These are phyloP conservation scores for Alectoris magna DNA, from an alignment of 2,797 vertebrate genomes.

Conservation along the genomic window DNA sequence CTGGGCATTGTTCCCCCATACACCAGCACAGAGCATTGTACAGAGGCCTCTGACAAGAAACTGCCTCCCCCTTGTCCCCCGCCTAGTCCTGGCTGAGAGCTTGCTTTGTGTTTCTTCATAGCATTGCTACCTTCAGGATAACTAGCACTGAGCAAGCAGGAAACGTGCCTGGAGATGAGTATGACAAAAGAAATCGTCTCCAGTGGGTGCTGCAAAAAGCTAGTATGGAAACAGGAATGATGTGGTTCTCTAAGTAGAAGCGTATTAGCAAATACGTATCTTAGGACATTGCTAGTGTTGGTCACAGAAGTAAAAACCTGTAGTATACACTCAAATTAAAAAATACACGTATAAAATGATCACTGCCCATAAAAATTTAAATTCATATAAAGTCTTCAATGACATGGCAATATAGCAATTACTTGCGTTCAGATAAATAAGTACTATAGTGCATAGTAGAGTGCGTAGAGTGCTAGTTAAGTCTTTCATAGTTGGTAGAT, in stretches of 20 bases:
- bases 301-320: background rate
- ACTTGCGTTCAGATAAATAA: fast-evolving
- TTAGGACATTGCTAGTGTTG: fast-evolving
- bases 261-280: fast-evolving
- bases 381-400: background rate
- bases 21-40: too few relatives aligned
- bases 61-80: too few relatives aligned
- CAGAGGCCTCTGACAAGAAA: too few relatives aligned
- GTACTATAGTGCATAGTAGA: background rate
- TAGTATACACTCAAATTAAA: background rate
- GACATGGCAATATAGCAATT: background rate
- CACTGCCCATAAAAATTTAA: constrained; percentile 52
- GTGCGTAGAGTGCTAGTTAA: fast-evolving
- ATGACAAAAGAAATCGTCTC: background rate
- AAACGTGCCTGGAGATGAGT: fast-evolving
- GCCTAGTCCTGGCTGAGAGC: too few relatives aligned
- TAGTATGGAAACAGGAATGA: fast-evolving
- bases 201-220: background rate
- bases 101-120: fast-evolving
- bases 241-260: background rate
- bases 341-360: constrained; percentile 58
- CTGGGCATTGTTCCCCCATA: too few relatives aligned
- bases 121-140: too few relatives aligned
- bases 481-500: fast-evolving
- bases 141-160: background rate